Evolutionary conservation across 2,888 invertebrate genomes (phyloP).

Genomic region (Amphipyra berbera): DNA sequence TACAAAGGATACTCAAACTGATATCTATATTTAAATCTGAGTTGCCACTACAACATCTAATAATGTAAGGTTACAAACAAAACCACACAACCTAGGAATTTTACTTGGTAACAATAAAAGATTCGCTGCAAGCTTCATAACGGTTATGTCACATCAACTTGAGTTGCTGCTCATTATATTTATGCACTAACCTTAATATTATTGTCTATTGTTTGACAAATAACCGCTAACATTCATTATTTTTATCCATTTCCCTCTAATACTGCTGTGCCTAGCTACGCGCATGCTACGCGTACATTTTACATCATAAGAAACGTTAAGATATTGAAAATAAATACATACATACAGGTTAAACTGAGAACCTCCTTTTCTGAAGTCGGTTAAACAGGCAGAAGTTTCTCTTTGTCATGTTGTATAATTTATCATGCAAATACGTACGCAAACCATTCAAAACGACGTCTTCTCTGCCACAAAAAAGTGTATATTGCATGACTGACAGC

Average conservation of each 20-base stretch:
- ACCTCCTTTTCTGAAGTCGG: no score
- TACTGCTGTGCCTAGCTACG: slow-evolving; percentile 6
- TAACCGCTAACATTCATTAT: slow-evolving; percentile 1
- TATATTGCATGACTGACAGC: slow-evolving; percentile 47
- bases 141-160: slow-evolving; percentile 44
- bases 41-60: no score
- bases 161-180: slow-evolving; percentile 23
- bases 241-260: slow-evolving; percentile 5
- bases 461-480: slow-evolving; percentile 10
- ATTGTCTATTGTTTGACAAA: slow-evolving; percentile 46
- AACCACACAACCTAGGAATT: slow-evolving; percentile 9
- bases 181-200: slow-evolving; percentile 33
- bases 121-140: slow-evolving; percentile 14
- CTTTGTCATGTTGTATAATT: slow-evolving; percentile 29
- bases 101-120: slow-evolving; percentile 16
- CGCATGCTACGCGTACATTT: background rate
- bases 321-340: no score
- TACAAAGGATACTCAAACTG: no score
- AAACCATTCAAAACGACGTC: slow-evolving; percentile 19
- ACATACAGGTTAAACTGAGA: no score
- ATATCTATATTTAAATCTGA: no score
- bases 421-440: slow-evolving; percentile 23
- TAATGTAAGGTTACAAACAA: background rate
- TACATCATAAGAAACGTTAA: background rate
- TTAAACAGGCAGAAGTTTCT: slow-evolving; percentile 22